Evolutionary conservation across 2,888 invertebrate genomes (phyloP).

Genomic region (Griposia aprilina): DNA sequence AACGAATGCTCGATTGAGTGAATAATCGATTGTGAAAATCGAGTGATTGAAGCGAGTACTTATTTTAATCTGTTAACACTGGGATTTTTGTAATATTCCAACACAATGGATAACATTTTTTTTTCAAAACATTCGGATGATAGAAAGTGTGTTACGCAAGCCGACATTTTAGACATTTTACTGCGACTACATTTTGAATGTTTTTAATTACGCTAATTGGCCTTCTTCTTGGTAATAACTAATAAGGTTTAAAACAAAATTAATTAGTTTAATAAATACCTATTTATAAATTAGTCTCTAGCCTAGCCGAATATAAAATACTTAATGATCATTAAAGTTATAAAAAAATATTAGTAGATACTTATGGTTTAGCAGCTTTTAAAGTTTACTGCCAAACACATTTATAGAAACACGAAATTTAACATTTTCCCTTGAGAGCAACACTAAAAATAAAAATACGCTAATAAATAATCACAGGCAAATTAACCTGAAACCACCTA

Average conservation of each 20-base stretch:
- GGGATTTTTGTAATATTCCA: too few relatives aligned
- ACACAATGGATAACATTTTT: too few relatives aligned
- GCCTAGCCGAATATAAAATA: not conserved
- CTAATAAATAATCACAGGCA: conserved; percentile 20
- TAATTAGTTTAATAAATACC: not conserved
- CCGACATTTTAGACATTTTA: not conserved
- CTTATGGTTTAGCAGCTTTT: too few relatives aligned
- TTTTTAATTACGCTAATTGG: not conserved
- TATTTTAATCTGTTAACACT: too few relatives aligned
- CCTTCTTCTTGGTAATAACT: not conserved
- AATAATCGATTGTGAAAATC: too few relatives aligned
- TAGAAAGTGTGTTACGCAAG: too few relatives aligned
- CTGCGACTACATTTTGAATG: not conserved
- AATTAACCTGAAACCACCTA: not conserved
- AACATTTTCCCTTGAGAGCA: not conserved
- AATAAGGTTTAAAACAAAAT: not conserved
- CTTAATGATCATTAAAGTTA: not conserved
- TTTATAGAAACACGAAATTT: not conserved
- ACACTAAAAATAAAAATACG: conserved; percentile 11
- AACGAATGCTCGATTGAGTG: too few relatives aligned
- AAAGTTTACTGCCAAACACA: too few relatives aligned
- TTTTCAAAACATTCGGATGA: too few relatives aligned
- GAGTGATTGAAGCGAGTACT: too few relatives aligned
- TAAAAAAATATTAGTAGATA: too few relatives aligned
- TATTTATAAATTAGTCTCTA: not conserved